phyloP scores from a whole-genome alignment of 92 coral and sea anemone species.

The Porites divaricata region DNA sequence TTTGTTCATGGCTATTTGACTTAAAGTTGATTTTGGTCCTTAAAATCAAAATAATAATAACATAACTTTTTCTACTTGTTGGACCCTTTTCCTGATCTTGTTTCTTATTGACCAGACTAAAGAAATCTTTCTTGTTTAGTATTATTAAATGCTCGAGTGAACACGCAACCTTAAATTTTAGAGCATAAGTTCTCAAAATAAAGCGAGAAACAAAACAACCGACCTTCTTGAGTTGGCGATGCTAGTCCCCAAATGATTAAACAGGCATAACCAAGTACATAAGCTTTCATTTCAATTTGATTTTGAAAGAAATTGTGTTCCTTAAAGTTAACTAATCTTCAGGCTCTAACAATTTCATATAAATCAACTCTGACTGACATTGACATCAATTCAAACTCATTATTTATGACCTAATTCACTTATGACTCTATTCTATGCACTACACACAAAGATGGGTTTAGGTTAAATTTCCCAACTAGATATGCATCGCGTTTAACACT shows the following conservation, averaged over 20 bases:
- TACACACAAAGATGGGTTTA: not conserved
- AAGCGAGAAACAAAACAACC: conserved; percentile 9
- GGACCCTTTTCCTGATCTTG: no score
- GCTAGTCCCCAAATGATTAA: conserved; percentile 1
- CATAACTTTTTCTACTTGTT: not conserved
- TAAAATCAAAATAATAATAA: not conserved
- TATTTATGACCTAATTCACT: conserved; percentile 32
- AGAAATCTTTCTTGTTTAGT: conserved; percentile 1
- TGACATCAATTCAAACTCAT: conserved; percentile 43
- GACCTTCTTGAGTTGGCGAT: conserved; percentile 24
- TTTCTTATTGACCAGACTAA: no score
- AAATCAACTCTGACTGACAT: conserved; percentile 34
- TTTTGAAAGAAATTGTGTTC: not conserved
- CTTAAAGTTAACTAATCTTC: not conserved
- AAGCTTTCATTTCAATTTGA: not conserved
- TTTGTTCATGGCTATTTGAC: no score
- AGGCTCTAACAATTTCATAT: not conserved
- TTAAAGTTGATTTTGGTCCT: no score
- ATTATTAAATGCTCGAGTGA: conserved; percentile 19
- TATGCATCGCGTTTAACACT: not conserved
- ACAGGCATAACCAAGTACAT: conserved; percentile 9
- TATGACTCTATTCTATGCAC: conserved; percentile 8
- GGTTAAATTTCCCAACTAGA: no score
- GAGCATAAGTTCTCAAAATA: not conserved
- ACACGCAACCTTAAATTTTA: conserved; percentile 24